Evolutionary conservation across 1,140 invertebrate species (phyloP), one percentile per base, ranked within the genome.

Genomic region (Drosophila persimilis): DNA sequence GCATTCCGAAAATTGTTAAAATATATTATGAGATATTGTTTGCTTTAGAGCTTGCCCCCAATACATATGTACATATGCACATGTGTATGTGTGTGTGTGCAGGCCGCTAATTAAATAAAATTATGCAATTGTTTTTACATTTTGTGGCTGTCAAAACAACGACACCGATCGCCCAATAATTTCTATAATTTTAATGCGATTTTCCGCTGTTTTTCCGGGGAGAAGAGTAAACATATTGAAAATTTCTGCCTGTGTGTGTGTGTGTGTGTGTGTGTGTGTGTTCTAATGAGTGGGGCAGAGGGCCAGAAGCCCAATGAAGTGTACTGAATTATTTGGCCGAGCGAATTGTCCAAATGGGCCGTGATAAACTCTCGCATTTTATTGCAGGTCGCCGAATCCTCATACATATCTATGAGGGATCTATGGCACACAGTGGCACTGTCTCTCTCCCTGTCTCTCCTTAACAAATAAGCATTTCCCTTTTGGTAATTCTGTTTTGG

Each of bases 401-500:
- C 11, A 39, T 13, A 53, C 44, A 76, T 55, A 61, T 72, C 58
- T 63, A 77, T 71, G 54, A 56, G 54, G 59, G 17, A 72, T 77
- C 45, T 54, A 24, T 31, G 22, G 50, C 43, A 54, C 47, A 62
- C 46, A 17, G 47, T 13, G 2, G 39, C 47, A 31, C 58, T 52
- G 51, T 70, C 26, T 70, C 54, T 50, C 24, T 35, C 26, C 24
- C 43, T 50, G 43, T 26, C 24, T 46, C 31, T 63, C 44, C 65
- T 35, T 56, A 64, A 80, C 77, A 80, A 86, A 86, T 81, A 86
- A 86, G 81, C 73, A 77, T 85, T 85, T 81, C 43, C 57, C 43
- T 51, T 20, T 39, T 74, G 47, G 54, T 58, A 66, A 61, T 71
- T 74, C 63, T 76, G 54, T 67, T 71, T 80, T 86, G 81, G 81